Evolutionary conservation across 1,140 invertebrate species (phyloP).

Genomic region (Cecropterus lyciades): DNA sequence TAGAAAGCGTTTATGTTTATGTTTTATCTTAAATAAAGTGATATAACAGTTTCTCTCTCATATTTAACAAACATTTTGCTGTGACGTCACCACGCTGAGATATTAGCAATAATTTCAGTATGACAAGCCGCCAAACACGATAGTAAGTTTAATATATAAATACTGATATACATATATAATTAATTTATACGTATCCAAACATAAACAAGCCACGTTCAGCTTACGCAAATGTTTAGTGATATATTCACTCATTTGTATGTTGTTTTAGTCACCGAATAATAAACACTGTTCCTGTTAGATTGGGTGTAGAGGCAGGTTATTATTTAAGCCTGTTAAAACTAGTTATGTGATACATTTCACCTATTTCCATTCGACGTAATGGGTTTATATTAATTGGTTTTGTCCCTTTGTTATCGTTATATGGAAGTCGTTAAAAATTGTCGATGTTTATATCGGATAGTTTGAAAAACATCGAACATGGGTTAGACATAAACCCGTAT

Average conservation of each 20-base stretch:
- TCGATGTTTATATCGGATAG: no score
- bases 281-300: constrained; percentile 18
- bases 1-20: no score
- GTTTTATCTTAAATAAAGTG: no score
- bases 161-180: neutral
- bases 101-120: neutral
- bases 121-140: neutral
- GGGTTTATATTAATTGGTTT: no score
- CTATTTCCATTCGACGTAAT: neutral
- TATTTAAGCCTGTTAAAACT: neutral
- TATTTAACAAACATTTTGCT: no score
- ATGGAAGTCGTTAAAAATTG: no score
- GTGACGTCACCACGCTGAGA: no score
- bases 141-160: neutral
- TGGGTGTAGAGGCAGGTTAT: neutral
- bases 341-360: neutral
- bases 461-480: no score
- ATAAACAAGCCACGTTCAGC: constrained; percentile 9
- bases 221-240: constrained; percentile 22
- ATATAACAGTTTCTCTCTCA: no score
- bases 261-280: constrained; percentile 27
- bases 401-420: no score
- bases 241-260: constrained; percentile 16
- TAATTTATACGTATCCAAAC: constrained; percentile 9
- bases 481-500: no score